Evolutionary conservation across 23 tunicate species (phyloP), one percentile per base, ranked within the genome.

Genomic region (Ciona savignyi): DNA sequence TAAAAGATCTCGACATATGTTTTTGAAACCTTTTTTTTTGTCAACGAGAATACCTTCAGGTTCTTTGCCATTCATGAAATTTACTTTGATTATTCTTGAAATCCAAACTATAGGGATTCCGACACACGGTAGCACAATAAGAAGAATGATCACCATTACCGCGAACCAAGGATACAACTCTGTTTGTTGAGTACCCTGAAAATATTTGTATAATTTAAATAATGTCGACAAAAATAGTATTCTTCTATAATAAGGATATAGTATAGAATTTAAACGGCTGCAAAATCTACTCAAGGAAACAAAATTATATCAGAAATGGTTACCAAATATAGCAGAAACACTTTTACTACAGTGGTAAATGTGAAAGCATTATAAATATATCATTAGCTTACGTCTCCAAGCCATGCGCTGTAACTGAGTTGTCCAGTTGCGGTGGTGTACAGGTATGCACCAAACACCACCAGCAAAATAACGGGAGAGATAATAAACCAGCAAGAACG

Each of bases 401-500:
- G 49, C 92, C 95, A 90, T 20, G 49, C 81, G 3, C 23, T 29
- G 63, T 95, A 95, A 0, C 62, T 32, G 15, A 85, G 71, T 19
- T 80, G 60, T 1, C 77, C 78, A 60, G 68, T 74, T 0, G 78
- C 90, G 60, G 86, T 70, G 1, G 86, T 72, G 64, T 83, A 78
- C 23, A 95, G 27, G 67, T 91, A 95, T 15, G 90, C 90, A 9
- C 86, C 82, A 31, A 88, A 76, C 33, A 95, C 96, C n/a, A 74
- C 81, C 35, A 84, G 29, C 51, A 95, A 70, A 3, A 93, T 63
- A 20, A 80, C 74, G 0, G 99, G 99, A 9, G 99, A 83, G 20
- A 95, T 81, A 27, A 95, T 29, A 29, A 74, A n/a, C 99, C 99
- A 95, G 66, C 99, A 95, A 20, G 81, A 42, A 26, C 90, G 82